Conservation (phyloP, 2,888 invertebrate genomes). For the Gonocerus acuteangulatus region DNA sequence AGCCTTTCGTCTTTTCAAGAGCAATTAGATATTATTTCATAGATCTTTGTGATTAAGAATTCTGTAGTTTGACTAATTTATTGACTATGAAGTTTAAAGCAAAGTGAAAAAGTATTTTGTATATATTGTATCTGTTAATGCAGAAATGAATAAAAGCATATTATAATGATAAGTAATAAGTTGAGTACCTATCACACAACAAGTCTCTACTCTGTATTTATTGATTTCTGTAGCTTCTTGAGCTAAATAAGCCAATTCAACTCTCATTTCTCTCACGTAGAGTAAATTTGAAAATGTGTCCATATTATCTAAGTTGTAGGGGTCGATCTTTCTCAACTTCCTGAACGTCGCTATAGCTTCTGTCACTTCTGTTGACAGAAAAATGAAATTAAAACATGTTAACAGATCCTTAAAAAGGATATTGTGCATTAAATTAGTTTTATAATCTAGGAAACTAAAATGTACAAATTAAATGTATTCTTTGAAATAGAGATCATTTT, state of each 20-base stretch:
- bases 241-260: slow-evolving; percentile 85
- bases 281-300: slow-evolving; percentile 94
- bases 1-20: too few species aligned
- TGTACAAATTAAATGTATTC: neutral
- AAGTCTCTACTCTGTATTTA: slow-evolving; percentile 94
- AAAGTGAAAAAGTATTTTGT: too few species aligned
- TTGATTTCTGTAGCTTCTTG: slow-evolving; percentile 89
- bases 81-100: too few species aligned
- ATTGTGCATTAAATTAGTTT: neutral
- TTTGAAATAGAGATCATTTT: too few species aligned
- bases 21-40: too few species aligned
- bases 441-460: neutral
- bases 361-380: slow-evolving; percentile 64
- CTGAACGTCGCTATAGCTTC: slow-evolving; percentile 79
- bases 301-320: slow-evolving; percentile 88
- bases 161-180: too few species aligned
- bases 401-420: neutral
- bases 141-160: too few species aligned
- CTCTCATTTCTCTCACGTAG: slow-evolving; percentile 86
- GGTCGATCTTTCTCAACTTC: slow-evolving; percentile 76
- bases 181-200: slow-evolving; percentile 85
- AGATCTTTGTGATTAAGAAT: too few species aligned
- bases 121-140: too few species aligned
- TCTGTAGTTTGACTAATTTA: too few species aligned
- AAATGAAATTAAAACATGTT: slow-evolving; percentile 15